These are phyloP conservation scores for Eulemur macaco DNA, from an alignment of 2,113 vertebrate species.

Conservation along the genomic window DNA sequence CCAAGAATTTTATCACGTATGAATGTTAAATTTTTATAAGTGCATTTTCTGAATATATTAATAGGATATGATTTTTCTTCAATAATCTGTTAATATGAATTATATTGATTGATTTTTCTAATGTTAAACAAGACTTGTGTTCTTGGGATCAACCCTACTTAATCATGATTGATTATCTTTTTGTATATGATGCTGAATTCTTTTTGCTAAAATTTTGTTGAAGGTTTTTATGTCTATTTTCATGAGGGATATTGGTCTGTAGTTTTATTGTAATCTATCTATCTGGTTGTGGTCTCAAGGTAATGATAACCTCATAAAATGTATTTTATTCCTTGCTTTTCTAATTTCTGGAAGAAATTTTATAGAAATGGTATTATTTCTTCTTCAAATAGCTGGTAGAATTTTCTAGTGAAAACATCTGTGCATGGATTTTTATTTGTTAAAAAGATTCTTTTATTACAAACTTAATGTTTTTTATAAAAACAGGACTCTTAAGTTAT, in stretches of 20 bases:
- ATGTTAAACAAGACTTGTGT: not conserved
- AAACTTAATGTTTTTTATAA: not conserved
- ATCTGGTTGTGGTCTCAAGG: not conserved
- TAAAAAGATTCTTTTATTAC: not conserved
- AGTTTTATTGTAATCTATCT: not conserved
- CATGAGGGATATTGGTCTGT: not conserved
- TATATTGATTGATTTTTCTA: not conserved
- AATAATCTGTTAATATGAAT: not conserved
- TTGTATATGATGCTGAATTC: not conserved
- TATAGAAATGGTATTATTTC: not conserved
- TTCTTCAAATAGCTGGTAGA: not conserved
- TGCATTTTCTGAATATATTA: not conserved
- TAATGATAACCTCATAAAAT: not conserved
- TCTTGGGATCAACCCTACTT: not conserved
- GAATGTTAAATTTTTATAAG: not conserved
- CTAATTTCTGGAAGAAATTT: not conserved
- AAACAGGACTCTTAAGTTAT: not conserved
- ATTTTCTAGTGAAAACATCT: not conserved
- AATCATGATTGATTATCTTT: not conserved
- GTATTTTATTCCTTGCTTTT: not conserved
- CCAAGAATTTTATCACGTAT: not conserved
- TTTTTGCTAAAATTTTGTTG: not conserved
- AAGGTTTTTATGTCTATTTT: not conserved
- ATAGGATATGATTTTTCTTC: not conserved
- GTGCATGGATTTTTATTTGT: not conserved